Evolutionary conservation across 2,113 vertebrate species (phyloP).

Genomic region (Tursiops truncatus): DNA sequence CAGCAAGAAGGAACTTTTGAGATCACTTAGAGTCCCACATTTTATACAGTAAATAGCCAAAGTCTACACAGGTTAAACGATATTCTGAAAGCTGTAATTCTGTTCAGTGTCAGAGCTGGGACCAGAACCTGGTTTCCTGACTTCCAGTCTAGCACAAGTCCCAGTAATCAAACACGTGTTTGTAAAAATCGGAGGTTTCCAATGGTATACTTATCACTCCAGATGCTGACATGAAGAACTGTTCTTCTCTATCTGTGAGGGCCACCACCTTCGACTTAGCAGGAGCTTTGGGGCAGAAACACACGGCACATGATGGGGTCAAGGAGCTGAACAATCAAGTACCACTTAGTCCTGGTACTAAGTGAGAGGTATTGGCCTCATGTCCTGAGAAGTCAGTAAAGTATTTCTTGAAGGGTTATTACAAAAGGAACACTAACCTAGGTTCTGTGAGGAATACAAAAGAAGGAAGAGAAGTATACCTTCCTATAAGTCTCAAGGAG

Average conservation of each 20-base stretch:
- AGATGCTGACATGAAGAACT: neutral
- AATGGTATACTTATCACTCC: neutral
- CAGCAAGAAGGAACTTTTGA: neutral
- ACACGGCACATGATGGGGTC: neutral
- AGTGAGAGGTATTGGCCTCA: neutral
- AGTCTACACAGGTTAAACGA: neutral
- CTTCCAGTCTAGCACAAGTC: neutral
- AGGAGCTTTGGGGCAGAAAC: neutral
- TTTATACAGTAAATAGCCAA: neutral
- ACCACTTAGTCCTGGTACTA: neutral
- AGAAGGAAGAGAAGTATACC: neutral
- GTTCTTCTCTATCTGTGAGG: neutral
- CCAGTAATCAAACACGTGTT: neutral
- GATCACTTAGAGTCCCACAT: neutral
- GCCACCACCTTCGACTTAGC: neutral
- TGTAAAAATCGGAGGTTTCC: neutral
- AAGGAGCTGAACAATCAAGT: neutral
- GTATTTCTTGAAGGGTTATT: constrained; percentile 10
- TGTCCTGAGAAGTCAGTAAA: neutral
- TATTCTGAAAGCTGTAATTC: neutral
- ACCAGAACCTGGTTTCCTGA: neutral
- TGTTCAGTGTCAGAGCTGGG: neutral
- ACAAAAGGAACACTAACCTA: neutral
- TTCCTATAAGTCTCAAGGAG: neutral
- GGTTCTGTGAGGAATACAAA: neutral